phyloP scores from a whole-genome alignment of 2,797 vertebrate species.

The Dromococcyx pavoninus region DNA sequence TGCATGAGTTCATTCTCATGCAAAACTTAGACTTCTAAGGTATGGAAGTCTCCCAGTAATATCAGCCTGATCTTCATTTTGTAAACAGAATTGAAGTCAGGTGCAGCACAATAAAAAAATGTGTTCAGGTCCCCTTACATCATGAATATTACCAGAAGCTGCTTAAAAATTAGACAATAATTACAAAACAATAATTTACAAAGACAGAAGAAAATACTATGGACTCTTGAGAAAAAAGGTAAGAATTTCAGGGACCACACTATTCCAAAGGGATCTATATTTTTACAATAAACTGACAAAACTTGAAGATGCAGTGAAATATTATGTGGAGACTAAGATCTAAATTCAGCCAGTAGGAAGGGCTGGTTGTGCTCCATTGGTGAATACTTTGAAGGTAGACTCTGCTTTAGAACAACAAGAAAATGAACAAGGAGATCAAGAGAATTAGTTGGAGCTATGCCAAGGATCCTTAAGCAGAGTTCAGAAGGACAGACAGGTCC shows the following conservation, averaged over 20 bases:
- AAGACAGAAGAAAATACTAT: background rate
- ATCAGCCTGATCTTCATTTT: background rate
- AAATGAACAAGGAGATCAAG: background rate
- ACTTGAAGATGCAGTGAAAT: background rate
- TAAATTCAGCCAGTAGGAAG: background rate
- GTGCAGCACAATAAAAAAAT: background rate
- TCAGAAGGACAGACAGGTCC: background rate
- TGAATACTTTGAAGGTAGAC: background rate
- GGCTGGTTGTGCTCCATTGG: background rate
- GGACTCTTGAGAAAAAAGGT: background rate
- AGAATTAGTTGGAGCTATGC: background rate
- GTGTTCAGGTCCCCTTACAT: background rate
- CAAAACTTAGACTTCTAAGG: background rate
- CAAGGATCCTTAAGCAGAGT: background rate
- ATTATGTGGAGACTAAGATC: background rate
- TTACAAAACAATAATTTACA: background rate
- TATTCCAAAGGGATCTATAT: background rate
- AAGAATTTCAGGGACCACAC: background rate
- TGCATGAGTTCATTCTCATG: background rate
- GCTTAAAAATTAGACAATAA: background rate
- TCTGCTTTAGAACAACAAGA: background rate
- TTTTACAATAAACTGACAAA: background rate
- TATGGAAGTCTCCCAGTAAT: background rate
- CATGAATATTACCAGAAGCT: background rate
- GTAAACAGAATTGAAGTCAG: background rate